Evolutionary conservation across 1,140 invertebrate genomes (phyloP).

Genomic region (Gyrodactylus bullatarudis): DNA sequence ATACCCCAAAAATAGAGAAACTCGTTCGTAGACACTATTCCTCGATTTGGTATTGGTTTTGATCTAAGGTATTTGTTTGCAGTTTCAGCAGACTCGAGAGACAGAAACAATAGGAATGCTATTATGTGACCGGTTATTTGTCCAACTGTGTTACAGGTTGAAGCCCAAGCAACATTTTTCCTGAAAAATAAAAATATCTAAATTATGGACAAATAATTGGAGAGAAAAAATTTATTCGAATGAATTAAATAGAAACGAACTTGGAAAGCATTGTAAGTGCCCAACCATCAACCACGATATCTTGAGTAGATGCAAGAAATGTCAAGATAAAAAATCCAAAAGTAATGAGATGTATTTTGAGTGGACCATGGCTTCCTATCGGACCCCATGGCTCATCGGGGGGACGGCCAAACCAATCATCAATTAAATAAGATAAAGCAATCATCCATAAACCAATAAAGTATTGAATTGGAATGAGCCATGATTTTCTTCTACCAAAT

Average conservation of each 20-base stretch:
- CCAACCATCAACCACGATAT: slow-evolving; percentile 98
- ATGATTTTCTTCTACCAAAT: slow-evolving; percentile 73
- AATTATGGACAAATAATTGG: background rate
- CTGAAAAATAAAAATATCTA: slow-evolving; percentile 15
- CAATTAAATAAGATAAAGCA: slow-evolving; percentile 13
- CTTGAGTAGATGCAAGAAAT: slow-evolving; percentile 85
- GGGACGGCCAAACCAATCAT: slow-evolving; percentile 25
- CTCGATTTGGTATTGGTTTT: slow-evolving; percentile 26
- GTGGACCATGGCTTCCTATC: slow-evolving; percentile 18
- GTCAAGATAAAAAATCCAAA: slow-evolving; percentile 57
- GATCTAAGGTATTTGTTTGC: slow-evolving; percentile 60
- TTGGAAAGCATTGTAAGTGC: slow-evolving; percentile 84
- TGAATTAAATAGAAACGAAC: slow-evolving; percentile 19
- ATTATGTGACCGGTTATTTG: slow-evolving; percentile 89
- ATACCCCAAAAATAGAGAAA: slow-evolving; percentile 83
- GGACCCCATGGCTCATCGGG: slow-evolving; percentile 13
- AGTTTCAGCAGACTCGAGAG: slow-evolving; percentile 75
- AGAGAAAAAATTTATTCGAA: slow-evolving; percentile 2
- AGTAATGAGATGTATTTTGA: slow-evolving; percentile 45
- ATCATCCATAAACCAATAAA: slow-evolving; percentile 21
- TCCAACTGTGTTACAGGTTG: slow-evolving; percentile 86
- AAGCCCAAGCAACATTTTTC: slow-evolving; percentile 80
- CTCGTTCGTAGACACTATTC: slow-evolving; percentile 11
- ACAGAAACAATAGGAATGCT: slow-evolving; percentile 79
- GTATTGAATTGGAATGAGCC: slow-evolving; percentile 66